Evolutionary conservation across 1,140 invertebrate species (phyloP).

Genomic region (Cyclina sinensis): DNA sequence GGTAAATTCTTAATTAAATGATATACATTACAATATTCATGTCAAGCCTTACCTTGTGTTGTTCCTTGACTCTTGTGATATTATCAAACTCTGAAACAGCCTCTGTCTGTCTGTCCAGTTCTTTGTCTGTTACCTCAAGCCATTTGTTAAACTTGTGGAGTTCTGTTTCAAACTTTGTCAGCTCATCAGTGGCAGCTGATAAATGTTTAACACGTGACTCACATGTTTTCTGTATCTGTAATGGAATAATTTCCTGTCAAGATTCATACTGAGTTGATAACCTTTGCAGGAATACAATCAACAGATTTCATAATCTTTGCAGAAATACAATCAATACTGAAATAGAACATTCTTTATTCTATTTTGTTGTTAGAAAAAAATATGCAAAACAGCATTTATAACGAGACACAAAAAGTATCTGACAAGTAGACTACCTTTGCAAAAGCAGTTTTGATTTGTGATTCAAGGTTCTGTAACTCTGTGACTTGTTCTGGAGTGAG

Average conservation of each 20-base stretch:
- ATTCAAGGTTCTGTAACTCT: constrained; percentile 94
- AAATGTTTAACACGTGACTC: constrained; percentile 88
- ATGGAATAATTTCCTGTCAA: not conserved
- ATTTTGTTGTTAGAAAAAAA: too few species aligned
- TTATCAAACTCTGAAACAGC: constrained; percentile 78
- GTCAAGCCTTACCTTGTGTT: constrained; percentile 81
- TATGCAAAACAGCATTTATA: too few species aligned
- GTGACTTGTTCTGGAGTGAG: constrained; percentile 95
- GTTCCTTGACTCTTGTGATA: constrained; percentile 90
- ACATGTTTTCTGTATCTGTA: constrained; percentile 78
- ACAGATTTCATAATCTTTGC: too few species aligned
- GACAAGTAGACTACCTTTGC: too few species aligned
- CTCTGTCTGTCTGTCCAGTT: constrained; percentile 88
- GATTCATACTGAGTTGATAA: not conserved
- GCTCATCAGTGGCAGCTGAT: constrained; percentile 93
- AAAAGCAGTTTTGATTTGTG: constrained; percentile 93
- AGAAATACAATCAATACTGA: too few species aligned
- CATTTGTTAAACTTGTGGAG: constrained; percentile 93
- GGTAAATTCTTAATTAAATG: too few species aligned
- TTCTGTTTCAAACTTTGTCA: constrained; percentile 93
- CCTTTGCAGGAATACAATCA: too few species aligned
- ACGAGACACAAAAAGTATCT: too few species aligned
- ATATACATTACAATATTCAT: too few species aligned
- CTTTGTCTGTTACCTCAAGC: constrained; percentile 93
- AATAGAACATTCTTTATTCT: too few species aligned